Percentiles rank a stretch among this genome's conserved stretches.
These are phyloP conservation scores for Hyles lineata DNA, from an alignment of 2,888 invertebrate species.

Conservation along the genomic window DNA sequence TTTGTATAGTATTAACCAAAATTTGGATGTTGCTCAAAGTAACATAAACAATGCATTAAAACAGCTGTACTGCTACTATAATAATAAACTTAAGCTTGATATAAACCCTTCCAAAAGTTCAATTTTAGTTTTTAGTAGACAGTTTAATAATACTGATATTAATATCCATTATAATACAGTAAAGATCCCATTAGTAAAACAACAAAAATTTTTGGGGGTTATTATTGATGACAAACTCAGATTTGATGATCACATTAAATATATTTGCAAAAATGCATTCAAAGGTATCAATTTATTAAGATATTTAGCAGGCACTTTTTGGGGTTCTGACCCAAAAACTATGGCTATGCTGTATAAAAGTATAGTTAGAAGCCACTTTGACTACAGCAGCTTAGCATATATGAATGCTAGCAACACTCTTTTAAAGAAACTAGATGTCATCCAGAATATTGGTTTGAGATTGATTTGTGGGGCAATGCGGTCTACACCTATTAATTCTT, in stretches of 20 bases:
- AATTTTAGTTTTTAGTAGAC: constrained; percentile 8
- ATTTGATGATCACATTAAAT: too few relatives aligned
- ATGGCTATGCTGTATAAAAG: neutral
- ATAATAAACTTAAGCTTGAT: constrained; percentile 4
- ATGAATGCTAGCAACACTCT: constrained; percentile 21
- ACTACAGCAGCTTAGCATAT: neutral
- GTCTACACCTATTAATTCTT: constrained; percentile 31
- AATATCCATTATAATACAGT: neutral
- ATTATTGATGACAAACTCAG: neutral
- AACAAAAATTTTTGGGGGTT: neutral
- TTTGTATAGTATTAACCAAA: neutral
- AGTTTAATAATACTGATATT: neutral
- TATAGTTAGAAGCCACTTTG: neutral
- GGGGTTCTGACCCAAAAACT: neutral
- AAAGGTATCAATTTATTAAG: too few relatives aligned
- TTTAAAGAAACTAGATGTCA: constrained; percentile 30
- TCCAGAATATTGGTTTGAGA: constrained; percentile 29
- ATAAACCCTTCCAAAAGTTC: constrained; percentile 8
- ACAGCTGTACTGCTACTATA: neutral
- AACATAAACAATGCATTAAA: neutral
- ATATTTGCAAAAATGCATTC: too few relatives aligned
- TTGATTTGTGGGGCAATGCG: constrained; percentile 32
- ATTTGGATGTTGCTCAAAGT: neutral
- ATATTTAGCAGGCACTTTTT: neutral
- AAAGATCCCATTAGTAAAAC: neutral